These are phyloP conservation scores for Halcyon badia DNA, from an alignment of 2,797 vertebrate genomes.

Conservation along the genomic window DNA sequence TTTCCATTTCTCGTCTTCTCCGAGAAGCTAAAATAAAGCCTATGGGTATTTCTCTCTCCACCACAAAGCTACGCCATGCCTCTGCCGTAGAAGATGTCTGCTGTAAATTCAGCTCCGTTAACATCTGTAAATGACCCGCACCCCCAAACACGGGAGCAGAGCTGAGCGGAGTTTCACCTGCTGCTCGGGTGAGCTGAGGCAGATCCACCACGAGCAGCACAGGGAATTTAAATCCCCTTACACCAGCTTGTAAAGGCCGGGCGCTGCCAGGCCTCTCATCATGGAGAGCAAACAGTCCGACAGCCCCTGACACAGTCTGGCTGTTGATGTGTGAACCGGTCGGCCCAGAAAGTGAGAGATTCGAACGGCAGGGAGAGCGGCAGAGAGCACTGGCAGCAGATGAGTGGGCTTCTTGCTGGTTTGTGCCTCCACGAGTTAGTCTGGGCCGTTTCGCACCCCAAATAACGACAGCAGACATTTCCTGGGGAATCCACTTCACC, in stretches of 20 bases:
- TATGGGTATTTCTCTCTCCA: neutral
- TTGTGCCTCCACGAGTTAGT: neutral
- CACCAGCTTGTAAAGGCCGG: neutral
- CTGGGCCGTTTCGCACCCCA: neutral
- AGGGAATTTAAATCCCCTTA: conserved; percentile 2
- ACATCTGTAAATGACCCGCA: neutral
- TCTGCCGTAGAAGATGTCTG: neutral
- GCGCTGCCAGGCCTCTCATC: neutral
- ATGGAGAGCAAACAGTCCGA: neutral
- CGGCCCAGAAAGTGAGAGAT: neutral
- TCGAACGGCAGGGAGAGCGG: fast-evolving
- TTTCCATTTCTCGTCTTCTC: neutral
- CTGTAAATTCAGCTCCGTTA: neutral
- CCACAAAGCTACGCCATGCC: neutral
- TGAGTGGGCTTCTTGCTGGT: fast-evolving
- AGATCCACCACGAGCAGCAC: neutral
- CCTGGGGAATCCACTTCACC: neutral
- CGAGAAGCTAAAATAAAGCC: neutral
- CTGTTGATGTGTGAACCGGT: neutral
- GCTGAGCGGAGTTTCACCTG: neutral
- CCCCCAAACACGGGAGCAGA: neutral
- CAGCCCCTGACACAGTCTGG: neutral
- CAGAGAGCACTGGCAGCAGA: neutral
- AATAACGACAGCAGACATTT: neutral
- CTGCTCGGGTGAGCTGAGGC: conserved; percentile 15